A percentile compares a stretch with the other conserved stretches of the same genome.
These are phyloP conservation scores for Cataglyphis albicans DNA, from an alignment of 2,888 invertebrate species.

Conservation along the genomic window DNA sequence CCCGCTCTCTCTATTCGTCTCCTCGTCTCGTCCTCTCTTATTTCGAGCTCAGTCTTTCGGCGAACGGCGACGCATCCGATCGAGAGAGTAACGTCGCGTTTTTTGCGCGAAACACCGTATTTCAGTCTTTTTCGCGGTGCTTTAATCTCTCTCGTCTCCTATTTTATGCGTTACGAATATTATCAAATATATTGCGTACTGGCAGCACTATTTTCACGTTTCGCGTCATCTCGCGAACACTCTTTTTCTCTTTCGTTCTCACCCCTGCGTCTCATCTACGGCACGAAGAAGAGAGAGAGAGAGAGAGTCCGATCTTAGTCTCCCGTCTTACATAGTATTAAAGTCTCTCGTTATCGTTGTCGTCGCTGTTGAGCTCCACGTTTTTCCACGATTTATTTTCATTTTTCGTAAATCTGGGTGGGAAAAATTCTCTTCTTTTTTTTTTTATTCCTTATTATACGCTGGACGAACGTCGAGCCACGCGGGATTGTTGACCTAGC, in stretches of 20 bases:
- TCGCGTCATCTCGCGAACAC: conserved; percentile 65
- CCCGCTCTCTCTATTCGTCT: neutral
- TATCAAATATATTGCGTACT: conserved; percentile 80
- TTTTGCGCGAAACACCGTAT: conserved; percentile 51
- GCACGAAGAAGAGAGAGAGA: conserved; percentile 54
- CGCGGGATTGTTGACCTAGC: conserved; percentile 36
- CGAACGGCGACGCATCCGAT: conserved; percentile 54
- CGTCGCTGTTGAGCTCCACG: conserved; percentile 15
- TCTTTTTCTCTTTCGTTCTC: conserved; percentile 47
- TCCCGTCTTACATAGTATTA: conserved; percentile 13
- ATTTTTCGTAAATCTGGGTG: conserved; percentile 36
- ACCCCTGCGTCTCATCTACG: conserved; percentile 23
- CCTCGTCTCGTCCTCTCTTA: neutral
- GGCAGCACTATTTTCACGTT: conserved; percentile 80
- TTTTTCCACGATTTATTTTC: conserved; percentile 11
- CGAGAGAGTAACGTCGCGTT: conserved; percentile 56
- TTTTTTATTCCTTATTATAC: neutral
- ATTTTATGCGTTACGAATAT: conserved; percentile 72
- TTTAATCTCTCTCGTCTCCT: conserved; percentile 52
- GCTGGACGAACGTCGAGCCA: conserved; percentile 57
- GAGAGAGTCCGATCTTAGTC: conserved; percentile 9
- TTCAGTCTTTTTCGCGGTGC: conserved; percentile 48
- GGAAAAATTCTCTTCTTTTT: conserved; percentile 39
- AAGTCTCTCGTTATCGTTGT: conserved; percentile 33
- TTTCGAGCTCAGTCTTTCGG: conserved; percentile 51